phyloP scores from a whole-genome alignment of 2,888 invertebrate genomes.

The Steinernema hermaphroditum region DNA sequence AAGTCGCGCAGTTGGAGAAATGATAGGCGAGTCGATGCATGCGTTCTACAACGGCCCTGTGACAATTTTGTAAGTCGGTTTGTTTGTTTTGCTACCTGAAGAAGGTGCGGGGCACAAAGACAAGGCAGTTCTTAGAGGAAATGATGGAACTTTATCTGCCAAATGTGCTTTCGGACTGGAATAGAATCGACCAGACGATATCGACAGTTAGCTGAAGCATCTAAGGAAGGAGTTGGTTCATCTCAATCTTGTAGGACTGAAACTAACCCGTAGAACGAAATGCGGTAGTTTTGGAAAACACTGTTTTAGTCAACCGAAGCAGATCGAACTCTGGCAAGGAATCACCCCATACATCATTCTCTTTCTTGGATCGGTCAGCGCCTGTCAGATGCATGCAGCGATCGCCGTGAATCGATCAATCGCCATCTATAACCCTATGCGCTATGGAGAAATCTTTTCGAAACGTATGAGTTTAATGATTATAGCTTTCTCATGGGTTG shows the following conservation, averaged over 20 bases:
- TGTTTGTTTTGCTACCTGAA: too few species aligned
- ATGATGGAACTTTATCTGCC: too few species aligned
- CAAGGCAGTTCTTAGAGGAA: too few species aligned
- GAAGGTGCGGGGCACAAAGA: too few species aligned
- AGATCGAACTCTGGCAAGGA: neutral
- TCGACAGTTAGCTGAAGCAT: too few species aligned
- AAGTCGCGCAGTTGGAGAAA: neutral
- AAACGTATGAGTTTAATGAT: neutral
- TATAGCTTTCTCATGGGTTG: neutral
- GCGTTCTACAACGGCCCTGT: neutral
- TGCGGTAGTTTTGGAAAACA: too few species aligned
- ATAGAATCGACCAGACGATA: too few species aligned
- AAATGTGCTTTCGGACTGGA: too few species aligned
- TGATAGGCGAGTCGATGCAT: neutral
- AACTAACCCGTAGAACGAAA: neutral
- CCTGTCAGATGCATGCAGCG: neutral
- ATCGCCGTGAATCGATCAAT: neutral
- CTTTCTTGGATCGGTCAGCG: neutral
- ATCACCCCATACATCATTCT: neutral
- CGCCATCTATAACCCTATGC: neutral
- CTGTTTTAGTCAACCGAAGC: neutral
- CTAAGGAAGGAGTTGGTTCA: too few species aligned
- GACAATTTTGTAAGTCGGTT: neutral
- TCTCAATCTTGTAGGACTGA: too few species aligned
- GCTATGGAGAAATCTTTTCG: neutral